phyloP scores from a whole-genome alignment of 2,797 vertebrate genomes.

The Lagocephalus sceleratus region DNA sequence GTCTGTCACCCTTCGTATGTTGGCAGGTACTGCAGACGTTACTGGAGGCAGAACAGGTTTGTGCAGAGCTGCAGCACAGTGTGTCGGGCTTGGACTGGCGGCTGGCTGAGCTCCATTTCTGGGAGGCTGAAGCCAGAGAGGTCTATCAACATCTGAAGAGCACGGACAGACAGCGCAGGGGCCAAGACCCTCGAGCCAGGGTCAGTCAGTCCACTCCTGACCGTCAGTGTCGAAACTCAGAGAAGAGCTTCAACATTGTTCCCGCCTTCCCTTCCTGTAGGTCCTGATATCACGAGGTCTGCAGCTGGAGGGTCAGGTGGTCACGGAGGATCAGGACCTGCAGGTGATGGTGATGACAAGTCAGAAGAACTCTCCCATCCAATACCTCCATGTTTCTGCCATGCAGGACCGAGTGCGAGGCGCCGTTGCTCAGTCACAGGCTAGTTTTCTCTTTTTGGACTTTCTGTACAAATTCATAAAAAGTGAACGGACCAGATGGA shows the following conservation, averaged over 20 bases:
- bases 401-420: slow-evolving; percentile 80
- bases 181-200: slow-evolving; percentile 67
- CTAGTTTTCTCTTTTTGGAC: slow-evolving; percentile 8
- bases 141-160: slow-evolving; percentile 66
- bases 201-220: slow-evolving; percentile 39
- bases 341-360: slow-evolving; percentile 73
- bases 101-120: slow-evolving; percentile 76
- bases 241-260: neutral
- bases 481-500: too few relatives aligned
- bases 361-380: slow-evolving; percentile 77
- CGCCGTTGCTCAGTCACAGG: slow-evolving; percentile 77
- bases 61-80: slow-evolving; percentile 72
- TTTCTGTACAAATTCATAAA: neutral
- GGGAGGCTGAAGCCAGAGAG: slow-evolving; percentile 76
- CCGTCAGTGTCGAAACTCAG: neutral
- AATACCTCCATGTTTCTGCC: slow-evolving; percentile 68
- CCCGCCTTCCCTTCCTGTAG: slow-evolving; percentile 58
- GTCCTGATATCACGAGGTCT: slow-evolving; percentile 81
- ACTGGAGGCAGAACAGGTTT: slow-evolving; percentile 73
- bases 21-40: slow-evolving; percentile 73
- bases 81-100: slow-evolving; percentile 73
- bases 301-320: slow-evolving; percentile 82
- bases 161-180: slow-evolving; percentile 41
- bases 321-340: slow-evolving; percentile 82
- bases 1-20: neutral